Evolutionary conservation across 2,797 vertebrate species (phyloP), one percentile per base, ranked within the genome.

Genomic region (Hephaestus fuliginosus): DNA sequence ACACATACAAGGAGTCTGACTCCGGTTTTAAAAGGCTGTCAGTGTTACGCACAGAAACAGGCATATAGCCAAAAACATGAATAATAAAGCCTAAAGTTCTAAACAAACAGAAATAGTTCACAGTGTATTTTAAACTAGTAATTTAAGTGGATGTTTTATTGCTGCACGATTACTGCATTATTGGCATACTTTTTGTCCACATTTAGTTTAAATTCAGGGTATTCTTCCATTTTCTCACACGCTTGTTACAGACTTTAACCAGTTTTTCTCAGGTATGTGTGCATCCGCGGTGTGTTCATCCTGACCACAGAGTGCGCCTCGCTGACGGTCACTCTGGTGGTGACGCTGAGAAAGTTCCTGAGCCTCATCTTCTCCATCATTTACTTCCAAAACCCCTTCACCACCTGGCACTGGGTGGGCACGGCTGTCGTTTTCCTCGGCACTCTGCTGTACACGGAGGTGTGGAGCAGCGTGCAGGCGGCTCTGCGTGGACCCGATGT

Each of bases 311-410:
- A 99, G 88, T 99, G 98, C 44, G 84, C 98, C 3, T 99, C 98
- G 1, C 96, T 99, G 49, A 99, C 98, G 0, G 98, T 99, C 85
- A 99, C 98, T 0, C 93, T 99, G 68, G 97, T 99, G 46, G 97
- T 99, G 89, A 99, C 98, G 0, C 95, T 99, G 1, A 96, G 98
- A 22, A 99, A 99, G 90, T 99, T 99, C 11, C 82, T 99, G 91
- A 99, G 98, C 92, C 98, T 99, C 93, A 98, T 99, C 90, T 95
- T 99, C 89, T 99, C 98, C 91, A 99, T 99, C 91, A 65, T 97
- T 58, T 99, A 99, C 91, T 99, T 99, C 90, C 95, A 70, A 80
- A 99, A 99, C 90, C 96, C 98, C 36, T 99, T 99, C 93, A 99
- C 98, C 0, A 1, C 46, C 62, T 98, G 97, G 98, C 98, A 99